A percentile compares a stretch with the other conserved stretches of the same genome.
Evolutionary conservation across 2,113 vertebrate species (phyloP).

Genomic region (Lynx canadensis): DNA sequence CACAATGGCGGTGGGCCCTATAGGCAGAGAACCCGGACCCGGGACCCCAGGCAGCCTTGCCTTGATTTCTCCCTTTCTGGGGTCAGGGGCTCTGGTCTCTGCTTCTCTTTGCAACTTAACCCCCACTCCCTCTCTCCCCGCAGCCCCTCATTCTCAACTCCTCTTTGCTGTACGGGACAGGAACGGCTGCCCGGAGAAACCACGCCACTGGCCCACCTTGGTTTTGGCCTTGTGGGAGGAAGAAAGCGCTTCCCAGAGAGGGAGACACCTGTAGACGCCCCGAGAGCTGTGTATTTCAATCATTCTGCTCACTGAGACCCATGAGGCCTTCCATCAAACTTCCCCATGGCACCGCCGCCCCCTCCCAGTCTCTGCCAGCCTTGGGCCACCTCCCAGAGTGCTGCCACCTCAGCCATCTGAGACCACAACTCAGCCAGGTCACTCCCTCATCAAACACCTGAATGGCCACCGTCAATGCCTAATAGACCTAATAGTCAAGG

Average conservation of each 20-base stretch:
- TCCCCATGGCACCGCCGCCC: neutral
- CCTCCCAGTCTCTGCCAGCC: neutral
- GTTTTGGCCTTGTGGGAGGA: neutral
- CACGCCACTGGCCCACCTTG: neutral
- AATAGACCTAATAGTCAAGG: neutral
- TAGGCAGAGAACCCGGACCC: neutral
- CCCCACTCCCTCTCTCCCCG: neutral
- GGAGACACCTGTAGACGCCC: neutral
- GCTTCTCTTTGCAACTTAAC: neutral
- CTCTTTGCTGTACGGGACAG: neutral
- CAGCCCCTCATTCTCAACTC: neutral
- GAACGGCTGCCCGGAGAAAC: neutral
- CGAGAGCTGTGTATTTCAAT: neutral
- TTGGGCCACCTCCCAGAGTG: fast-evolving
- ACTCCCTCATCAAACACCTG: neutral
- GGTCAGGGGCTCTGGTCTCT: neutral
- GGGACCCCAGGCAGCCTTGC: neutral
- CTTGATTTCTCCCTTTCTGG: neutral
- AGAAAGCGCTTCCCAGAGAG: neutral
- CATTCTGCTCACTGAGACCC: no score
- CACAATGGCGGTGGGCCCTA: neutral
- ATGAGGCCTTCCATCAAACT: no score
- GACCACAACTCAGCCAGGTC: neutral
- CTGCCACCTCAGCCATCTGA: neutral
- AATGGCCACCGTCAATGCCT: neutral